These are phyloP conservation scores for Paramuricea clavata DNA, from an alignment of 92 coral and sea anemone species.

Conservation along the genomic window DNA sequence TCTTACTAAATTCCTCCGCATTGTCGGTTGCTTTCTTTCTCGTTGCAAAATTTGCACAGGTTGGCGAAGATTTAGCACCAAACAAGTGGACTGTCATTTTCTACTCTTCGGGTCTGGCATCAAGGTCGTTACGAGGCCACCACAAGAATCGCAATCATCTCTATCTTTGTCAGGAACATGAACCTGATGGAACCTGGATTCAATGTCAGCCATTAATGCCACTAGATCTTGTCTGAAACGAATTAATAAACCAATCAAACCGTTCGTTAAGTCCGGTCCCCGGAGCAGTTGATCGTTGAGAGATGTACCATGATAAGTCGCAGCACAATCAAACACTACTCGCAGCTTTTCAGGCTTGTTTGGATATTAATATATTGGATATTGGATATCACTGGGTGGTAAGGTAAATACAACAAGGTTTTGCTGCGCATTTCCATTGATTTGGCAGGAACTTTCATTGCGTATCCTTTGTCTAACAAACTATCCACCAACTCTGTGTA, in stretches of 20 bases:
- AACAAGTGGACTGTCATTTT: conserved; percentile 32
- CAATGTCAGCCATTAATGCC: too few species aligned
- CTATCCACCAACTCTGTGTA: conserved; percentile 61
- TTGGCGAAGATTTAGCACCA: not conserved
- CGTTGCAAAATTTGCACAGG: not conserved
- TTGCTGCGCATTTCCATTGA: conserved; percentile 30
- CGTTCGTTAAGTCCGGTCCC: conserved; percentile 70
- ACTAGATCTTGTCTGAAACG: conserved; percentile 64
- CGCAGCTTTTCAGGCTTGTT: conserved; percentile 69
- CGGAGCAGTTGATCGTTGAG: conserved; percentile 63
- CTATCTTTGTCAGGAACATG: conserved; percentile 52
- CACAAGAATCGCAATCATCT: conserved; percentile 57
- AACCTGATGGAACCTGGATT: conserved; percentile 67
- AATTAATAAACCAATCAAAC: conserved; percentile 61
- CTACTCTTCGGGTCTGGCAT: conserved; percentile 46
- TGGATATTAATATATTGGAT: too few species aligned
- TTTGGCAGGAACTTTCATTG: conserved; percentile 61
- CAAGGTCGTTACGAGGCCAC: conserved; percentile 59
- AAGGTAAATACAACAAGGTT: conserved; percentile 67
- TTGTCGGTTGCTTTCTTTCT: conserved; percentile 59
- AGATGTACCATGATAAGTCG: conserved; percentile 61
- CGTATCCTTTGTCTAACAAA: conserved; percentile 60
- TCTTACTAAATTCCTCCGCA: conserved; percentile 15
- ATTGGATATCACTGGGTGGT: conserved; percentile 67
- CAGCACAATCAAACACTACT: conserved; percentile 68